Evolutionary conservation across 2,888 invertebrate species (phyloP).

Genomic region (Eristalis pertinax): DNA sequence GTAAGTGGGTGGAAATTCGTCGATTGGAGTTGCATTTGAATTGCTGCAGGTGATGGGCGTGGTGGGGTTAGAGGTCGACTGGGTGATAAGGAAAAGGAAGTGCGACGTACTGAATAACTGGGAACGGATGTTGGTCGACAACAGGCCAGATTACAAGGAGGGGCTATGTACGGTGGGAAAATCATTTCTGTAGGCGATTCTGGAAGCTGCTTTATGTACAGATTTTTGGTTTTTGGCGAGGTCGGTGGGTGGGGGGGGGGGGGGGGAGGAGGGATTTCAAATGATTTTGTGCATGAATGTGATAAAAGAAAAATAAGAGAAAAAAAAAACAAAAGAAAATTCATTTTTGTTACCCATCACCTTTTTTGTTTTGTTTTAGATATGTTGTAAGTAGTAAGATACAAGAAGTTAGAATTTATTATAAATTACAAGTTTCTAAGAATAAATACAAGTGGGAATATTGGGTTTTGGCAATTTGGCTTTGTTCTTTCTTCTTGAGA

Average conservation of each 20-base stretch:
- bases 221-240: no score
- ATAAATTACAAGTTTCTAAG: not conserved
- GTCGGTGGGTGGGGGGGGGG: no score
- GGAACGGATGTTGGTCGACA: constrained; percentile 80
- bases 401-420: constrained; percentile 1
- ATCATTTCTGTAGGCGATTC: constrained; percentile 81
- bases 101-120: constrained; percentile 75
- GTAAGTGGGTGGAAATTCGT: constrained; percentile 67
- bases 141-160: constrained; percentile 80
- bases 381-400: constrained; percentile 17
- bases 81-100: constrained; percentile 61
- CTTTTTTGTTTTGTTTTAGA: constrained; percentile 8
- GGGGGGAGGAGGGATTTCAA: constrained; percentile 13
- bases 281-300: constrained; percentile 54
- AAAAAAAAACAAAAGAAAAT: constrained; percentile 77
- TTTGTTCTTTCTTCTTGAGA: not conserved
- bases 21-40: constrained; percentile 67
- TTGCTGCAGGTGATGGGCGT: constrained; percentile 76
- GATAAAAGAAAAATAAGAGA: constrained; percentile 60
- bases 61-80: constrained; percentile 76
- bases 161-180: constrained; percentile 81
- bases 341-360: constrained; percentile 76
- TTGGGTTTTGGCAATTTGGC: constrained; percentile 26
- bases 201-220: constrained; percentile 77
- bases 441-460: not conserved